Percentiles rank a stretch among this genome's conserved stretches.
These are phyloP conservation scores for Sorex fumeus DNA, from an alignment of 2,113 vertebrate species.

Conservation along the genomic window DNA sequence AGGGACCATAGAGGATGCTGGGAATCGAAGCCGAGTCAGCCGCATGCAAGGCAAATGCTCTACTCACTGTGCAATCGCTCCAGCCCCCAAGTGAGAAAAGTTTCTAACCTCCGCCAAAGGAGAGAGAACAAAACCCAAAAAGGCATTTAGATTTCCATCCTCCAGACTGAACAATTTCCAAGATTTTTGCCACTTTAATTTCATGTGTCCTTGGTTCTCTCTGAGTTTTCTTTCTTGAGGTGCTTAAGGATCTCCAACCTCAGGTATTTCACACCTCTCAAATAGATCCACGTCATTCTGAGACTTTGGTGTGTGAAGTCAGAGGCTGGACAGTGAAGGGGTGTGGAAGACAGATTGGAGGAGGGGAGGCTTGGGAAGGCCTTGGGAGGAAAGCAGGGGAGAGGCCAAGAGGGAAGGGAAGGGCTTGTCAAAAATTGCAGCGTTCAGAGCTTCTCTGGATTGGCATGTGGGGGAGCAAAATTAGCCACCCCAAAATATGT, in stretches of 20 bases:
- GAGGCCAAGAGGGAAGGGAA: background rate
- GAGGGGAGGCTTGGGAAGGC: background rate
- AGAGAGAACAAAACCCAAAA: background rate
- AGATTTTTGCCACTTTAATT: conserved; percentile 22
- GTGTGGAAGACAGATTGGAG: background rate
- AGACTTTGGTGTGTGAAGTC: background rate
- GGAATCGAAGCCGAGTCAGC: too few relatives aligned
- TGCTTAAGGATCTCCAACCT: conserved; percentile 46
- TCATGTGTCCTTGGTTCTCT: background rate
- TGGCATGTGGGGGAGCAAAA: background rate
- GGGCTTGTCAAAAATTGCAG: background rate
- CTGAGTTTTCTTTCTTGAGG: background rate
- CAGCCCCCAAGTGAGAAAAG: too few relatives aligned
- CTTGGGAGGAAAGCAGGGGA: background rate
- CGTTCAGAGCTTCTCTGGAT: background rate
- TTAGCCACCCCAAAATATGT: background rate
- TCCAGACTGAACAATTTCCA: background rate
- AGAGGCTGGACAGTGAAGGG: background rate
- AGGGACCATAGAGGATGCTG: too few relatives aligned
- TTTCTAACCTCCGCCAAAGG: background rate
- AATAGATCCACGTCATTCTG: background rate
- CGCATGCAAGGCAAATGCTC: too few relatives aligned
- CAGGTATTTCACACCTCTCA: conserved; percentile 22
- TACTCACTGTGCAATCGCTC: too few relatives aligned
- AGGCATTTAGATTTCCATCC: background rate